phyloP scores from a whole-genome alignment of 2,113 vertebrate species.

The Polypterus senegalus region DNA sequence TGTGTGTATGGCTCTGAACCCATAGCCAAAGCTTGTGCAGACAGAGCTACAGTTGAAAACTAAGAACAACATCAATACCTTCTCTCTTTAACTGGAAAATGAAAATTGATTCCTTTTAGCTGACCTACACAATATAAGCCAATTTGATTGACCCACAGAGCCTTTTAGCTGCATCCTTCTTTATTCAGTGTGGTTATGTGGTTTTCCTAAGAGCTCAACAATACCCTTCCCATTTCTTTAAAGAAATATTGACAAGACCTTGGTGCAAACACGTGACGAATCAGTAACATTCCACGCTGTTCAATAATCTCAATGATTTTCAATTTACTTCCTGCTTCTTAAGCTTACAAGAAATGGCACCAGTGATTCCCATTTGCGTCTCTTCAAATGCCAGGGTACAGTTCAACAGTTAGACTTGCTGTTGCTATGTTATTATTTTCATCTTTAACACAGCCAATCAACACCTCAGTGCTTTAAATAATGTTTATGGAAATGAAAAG shows the following conservation, averaged over 20 bases:
- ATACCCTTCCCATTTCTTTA: background rate
- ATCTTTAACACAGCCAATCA: too few species aligned
- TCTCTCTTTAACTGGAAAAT: constrained; percentile 51
- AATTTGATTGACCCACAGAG: too few species aligned
- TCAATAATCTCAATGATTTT: background rate
- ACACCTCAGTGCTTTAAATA: too few species aligned
- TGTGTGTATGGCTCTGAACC: constrained; percentile 32
- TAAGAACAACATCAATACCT: constrained; percentile 51
- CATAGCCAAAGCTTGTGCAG: constrained; percentile 43
- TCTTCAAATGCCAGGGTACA: too few species aligned
- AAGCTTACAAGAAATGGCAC: background rate
- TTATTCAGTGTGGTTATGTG: background rate
- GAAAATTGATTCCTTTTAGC: constrained; percentile 50
- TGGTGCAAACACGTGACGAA: background rate
- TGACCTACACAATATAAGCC: background rate
- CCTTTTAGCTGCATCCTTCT: too few species aligned
- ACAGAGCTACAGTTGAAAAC: constrained; percentile 53
- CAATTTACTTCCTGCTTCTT: background rate
- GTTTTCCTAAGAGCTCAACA: background rate
- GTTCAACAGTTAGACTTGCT: too few species aligned
- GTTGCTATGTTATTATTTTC: too few species aligned
- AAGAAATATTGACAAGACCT: background rate
- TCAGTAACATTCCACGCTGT: background rate
- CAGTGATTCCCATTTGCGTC: too few species aligned
- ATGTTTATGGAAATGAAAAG: too few species aligned